Evolutionary conservation across 2,797 vertebrate genomes (phyloP).

Genomic region (Lagodon rhomboides): DNA sequence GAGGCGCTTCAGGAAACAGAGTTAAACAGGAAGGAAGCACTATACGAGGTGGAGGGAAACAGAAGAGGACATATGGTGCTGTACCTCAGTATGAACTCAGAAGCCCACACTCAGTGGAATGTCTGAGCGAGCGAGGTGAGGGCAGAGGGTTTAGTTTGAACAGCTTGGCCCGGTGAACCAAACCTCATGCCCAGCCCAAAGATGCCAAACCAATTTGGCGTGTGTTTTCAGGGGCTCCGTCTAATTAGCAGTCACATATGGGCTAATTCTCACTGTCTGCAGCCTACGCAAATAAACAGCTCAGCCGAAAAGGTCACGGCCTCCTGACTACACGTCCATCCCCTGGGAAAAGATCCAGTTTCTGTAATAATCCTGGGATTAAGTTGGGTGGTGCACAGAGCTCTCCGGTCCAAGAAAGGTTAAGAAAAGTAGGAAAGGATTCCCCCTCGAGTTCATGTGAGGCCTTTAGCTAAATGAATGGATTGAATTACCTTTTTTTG

Average conservation of each 20-base stretch:
- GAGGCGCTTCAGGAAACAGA: neutral
- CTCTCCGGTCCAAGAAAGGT: slow-evolving; percentile 10
- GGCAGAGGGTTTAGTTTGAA: slow-evolving; percentile 47
- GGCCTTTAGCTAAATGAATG: neutral
- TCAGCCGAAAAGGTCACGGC: slow-evolving; percentile 54
- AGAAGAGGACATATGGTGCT: neutral
- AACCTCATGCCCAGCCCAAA: slow-evolving; percentile 31
- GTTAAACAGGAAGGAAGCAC: neutral
- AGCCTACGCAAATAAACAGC: slow-evolving; percentile 70
- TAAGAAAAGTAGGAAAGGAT: slow-evolving; percentile 30
- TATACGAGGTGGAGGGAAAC: neutral
- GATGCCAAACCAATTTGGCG: slow-evolving; percentile 56
- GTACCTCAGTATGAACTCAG: slow-evolving; percentile 2
- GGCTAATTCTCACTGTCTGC: slow-evolving; percentile 51
- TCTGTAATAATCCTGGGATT: slow-evolving; percentile 53
- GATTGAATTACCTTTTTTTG: neutral
- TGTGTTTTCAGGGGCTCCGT: slow-evolving; percentile 57
- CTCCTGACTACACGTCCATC: slow-evolving; percentile 44
- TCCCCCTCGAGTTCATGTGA: slow-evolving; percentile 13
- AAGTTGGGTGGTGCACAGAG: slow-evolving; percentile 21
- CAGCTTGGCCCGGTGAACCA: slow-evolving; percentile 44
- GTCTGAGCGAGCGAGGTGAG: slow-evolving; percentile 42
- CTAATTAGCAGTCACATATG: slow-evolving; percentile 68
- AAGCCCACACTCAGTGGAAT: slow-evolving; percentile 2
- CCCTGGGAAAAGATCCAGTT: slow-evolving; percentile 55